Evolutionary conservation across 2,888 invertebrate genomes (phyloP), one percentile per base, ranked within the genome.

Genomic region (Drosophila mulleri): DNA sequence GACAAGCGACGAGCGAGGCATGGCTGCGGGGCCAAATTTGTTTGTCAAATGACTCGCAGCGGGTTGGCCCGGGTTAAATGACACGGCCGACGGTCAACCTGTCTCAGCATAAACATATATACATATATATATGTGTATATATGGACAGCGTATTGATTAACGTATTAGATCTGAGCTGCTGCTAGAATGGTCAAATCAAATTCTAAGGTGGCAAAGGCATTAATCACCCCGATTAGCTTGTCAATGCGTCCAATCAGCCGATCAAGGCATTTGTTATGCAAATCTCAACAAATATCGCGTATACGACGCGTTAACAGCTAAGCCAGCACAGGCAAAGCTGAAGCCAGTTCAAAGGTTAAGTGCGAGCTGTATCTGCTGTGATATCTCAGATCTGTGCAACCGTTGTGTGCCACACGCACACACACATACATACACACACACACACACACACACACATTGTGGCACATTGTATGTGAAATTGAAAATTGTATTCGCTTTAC

Each of bases 31-130:
- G 69, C 57, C 50, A 61, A 50, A 50, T 50, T 73, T 69, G 69
- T 58, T 65, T 57, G 72, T 56, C 41, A 65, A 45, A 54, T 65
- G 63, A 69, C 42, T 60, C 56, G 54, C 65, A 50, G 65, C 61
- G 70, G 74, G 54, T 61, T 71, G 75, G 58, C 47, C 53, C 50
- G 80, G 81, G 83, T 84, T 85, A 84, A 83, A 83, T 65, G 83
- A 82, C 83, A 78, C 83, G 57, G 63, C 68, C 76, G 83, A 84
- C 78, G 83, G 86, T 67, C 83, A 83, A 82, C 83, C 75, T 84
- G 86, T 85, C 70, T 39, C 52, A 41, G 53, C 3, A 12, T 53
- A 61, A 42, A 50, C n/a, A 45, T 26, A 26, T 14, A 35, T 52
- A 58, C 32, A 26, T 44, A 53, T 37, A 14, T 7, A 32, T 29